Base-by-base conservation (phyloP, 2,888 invertebrate genomes). In the Meiosimyza platycephala region DNA sequence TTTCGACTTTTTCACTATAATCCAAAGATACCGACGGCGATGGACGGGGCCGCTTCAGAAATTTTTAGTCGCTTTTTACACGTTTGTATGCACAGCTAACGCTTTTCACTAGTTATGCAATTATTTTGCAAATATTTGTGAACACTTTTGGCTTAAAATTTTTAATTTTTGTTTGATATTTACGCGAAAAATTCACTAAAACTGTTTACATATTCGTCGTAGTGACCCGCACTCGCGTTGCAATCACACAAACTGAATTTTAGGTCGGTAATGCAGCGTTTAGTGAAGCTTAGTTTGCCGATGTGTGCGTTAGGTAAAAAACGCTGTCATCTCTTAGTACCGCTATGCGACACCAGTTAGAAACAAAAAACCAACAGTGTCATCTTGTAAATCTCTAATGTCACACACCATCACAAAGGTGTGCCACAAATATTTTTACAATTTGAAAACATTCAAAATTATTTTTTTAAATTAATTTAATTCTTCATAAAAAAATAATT, bases 221-320 rank as follows among this genome's bases (percentile, higher is more conserved):
- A 77, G 79, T 79, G 78, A 77, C 78, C 81, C 81, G 81, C 80
- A 81, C 80, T 81, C 76, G 72, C 75, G 72, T 74, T 75, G 76
- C 78, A 79, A 78, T 79, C 78, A 77, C 78, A 77, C 78, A 81
- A 80, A 79, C 78, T 75, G 74, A 76, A 70, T 51, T 28, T 16
- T 6, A 22, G 71, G 75, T 76, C 78, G 78, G 64, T 73, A 78
- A 75, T 5, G 74, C 74, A 66, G 77, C 50, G 15, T 15, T 5
- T 3, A 55, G 52, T 7, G 48, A 22, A 57, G 67, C 67, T 2
- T 7, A 15, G 22, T 13, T 12, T 47, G 67, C 12, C 47, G 48
- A 12, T 40, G 50, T 16, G 59, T 69, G 18, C 51, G 13, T 54
- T 7, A 57, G 28, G 28, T 18, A 6, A 4, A 57, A 12, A 18